Evolutionary conservation across 2,797 vertebrate species (phyloP).

Genomic region (Pseudocheirus occidentalis): DNA sequence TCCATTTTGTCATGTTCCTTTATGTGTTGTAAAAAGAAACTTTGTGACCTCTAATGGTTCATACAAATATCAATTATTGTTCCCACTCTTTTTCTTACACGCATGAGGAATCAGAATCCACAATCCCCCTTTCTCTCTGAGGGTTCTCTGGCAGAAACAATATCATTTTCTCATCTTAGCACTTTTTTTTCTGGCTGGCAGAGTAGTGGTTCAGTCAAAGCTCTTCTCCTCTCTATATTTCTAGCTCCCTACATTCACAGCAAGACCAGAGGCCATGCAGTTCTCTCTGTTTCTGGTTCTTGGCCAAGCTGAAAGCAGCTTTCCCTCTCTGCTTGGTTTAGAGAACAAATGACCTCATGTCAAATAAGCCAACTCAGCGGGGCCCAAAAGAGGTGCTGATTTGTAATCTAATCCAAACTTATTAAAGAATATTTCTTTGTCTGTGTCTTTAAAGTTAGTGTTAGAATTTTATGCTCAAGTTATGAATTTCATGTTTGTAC

Average conservation of each 20-base stretch:
- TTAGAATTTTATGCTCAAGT: not conserved
- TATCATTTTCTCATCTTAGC: not conserved
- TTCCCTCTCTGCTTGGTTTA: not conserved
- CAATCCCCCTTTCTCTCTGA: not conserved
- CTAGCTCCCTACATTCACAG: not conserved
- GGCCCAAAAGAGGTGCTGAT: not conserved
- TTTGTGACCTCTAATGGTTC: not conserved
- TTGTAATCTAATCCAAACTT: not conserved
- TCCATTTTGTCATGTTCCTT: not conserved
- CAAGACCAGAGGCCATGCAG: not conserved
- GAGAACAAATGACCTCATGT: not conserved
- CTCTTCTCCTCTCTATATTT: not conserved
- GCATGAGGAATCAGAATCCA: slow-evolving; percentile 12
- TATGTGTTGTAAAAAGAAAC: not conserved
- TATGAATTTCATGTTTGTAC: not conserved
- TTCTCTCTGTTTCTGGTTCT: not conserved
- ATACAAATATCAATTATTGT: not conserved
- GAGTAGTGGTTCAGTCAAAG: not conserved
- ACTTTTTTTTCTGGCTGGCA: not conserved
- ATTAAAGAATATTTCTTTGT: not conserved
- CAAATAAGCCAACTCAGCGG: slow-evolving; percentile 8
- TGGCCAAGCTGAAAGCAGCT: slow-evolving; percentile 13
- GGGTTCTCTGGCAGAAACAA: not conserved
- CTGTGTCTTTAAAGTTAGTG: not conserved
- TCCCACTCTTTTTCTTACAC: slow-evolving; percentile 8